phyloP scores from a whole-genome alignment of 1,140 invertebrate genomes.

The Drosophila kohkoa region DNA sequence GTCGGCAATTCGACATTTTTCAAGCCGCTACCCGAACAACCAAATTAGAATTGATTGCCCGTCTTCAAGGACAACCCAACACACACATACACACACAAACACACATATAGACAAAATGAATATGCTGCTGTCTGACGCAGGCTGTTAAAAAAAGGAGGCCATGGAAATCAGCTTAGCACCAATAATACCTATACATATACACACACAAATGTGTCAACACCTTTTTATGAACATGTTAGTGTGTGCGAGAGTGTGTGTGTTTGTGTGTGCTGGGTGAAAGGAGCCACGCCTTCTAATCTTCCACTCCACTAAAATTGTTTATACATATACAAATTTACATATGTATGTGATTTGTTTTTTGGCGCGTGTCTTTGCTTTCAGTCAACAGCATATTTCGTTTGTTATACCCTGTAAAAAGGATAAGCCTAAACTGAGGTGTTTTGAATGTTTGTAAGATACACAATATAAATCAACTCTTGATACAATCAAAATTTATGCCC shows the following conservation, averaged over 20 bases:
- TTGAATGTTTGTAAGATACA: too few species aligned
- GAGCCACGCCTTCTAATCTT: constrained; percentile 44
- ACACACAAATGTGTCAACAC: constrained; percentile 72
- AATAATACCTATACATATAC: constrained; percentile 53
- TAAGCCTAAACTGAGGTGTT: neutral
- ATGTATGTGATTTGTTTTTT: constrained; percentile 42
- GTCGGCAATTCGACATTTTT: neutral
- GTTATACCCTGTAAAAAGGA: constrained; percentile 3
- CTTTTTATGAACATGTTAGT: constrained; percentile 54
- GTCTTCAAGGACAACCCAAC: constrained; percentile 35
- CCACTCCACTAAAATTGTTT: constrained; percentile 60
- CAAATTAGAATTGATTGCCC: constrained; percentile 76
- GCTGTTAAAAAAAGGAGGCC: constrained; percentile 21
- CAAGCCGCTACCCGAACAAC: constrained; percentile 37
- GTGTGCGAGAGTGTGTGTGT: neutral
- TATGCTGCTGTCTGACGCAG: constrained; percentile 11
- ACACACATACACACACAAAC: constrained; percentile 14
- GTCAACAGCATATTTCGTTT: constrained; percentile 59
- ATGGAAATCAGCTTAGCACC: constrained; percentile 72
- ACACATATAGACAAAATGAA: constrained; percentile 16
- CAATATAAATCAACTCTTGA: too few species aligned
- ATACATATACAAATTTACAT: constrained; percentile 42
- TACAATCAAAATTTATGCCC: too few species aligned
- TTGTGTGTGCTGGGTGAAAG: neutral
- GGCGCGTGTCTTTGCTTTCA: constrained; percentile 58